Evolutionary conservation across 2,888 invertebrate genomes (phyloP), one percentile per base, ranked within the genome.

Genomic region (Trachelus tabidus): DNA sequence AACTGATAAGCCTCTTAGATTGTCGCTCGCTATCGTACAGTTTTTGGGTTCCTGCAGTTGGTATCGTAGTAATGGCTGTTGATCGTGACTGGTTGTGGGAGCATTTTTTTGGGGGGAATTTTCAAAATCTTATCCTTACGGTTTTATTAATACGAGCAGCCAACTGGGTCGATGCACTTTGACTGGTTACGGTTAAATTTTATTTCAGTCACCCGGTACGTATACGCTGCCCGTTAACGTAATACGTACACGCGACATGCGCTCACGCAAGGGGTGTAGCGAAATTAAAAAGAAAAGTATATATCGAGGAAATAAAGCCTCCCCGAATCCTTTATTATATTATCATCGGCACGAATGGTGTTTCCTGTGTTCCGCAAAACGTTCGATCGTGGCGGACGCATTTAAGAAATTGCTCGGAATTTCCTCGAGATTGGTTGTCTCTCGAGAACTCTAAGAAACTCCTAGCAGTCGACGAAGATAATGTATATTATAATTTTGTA

Each of bases 271-370:
- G 23, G 23, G 15, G 1, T 56, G 23, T 23, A 56, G 40, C 6
- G 40, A 15, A 23, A 56, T 56, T 6, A 23, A 56, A 56, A 56
- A 4, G 3, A 23, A 23, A 56, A 1, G 23, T 56, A 40, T 56
- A 23, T 56, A 56, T 56, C 23, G 23, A 56, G 40, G 23, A 56
- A 15, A 6, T 9, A 23, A 23, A 2, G 9, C 34, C 34, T 23
- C 31, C 56, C 4, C 33, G 12, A 15, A 31, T 56, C 71, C 78
- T 76, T 80, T 77, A 81, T 82, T 81, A 82, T 80, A 80, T 81
- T 81, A 79, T 80, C 81, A 82, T 82, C 81, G 80, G 79, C 79
- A 73, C 78, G 79, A 82, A 80, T 79, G 80, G 73, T 79, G 76
- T 81, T 81, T 81, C 79, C 77, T 76, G 77, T 81, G 77, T 76